Evolutionary conservation across 2,113 vertebrate species (phyloP).

Genomic region (Dissostichus mawsoni): DNA sequence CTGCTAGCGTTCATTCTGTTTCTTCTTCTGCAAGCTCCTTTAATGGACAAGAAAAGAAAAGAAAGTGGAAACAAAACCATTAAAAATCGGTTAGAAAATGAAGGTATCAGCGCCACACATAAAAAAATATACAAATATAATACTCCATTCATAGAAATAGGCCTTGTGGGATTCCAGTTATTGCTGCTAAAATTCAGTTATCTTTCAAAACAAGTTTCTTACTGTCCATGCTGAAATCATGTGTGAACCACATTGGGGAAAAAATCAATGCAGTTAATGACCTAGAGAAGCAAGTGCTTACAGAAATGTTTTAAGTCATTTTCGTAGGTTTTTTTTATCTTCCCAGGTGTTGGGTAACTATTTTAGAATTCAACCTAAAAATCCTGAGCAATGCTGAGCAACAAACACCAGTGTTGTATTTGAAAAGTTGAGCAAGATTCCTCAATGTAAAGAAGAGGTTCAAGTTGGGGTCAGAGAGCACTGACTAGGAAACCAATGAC

Average conservation of each 20-base stretch:
- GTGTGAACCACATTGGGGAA: constrained; percentile 7
- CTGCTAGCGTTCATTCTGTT: constrained; percentile 13
- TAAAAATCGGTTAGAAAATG: constrained; percentile 33
- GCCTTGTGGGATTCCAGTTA: constrained; percentile 15
- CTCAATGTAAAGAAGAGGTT: constrained; percentile 37
- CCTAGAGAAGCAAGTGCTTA: not conserved
- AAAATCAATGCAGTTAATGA: not conserved
- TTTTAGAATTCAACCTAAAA: constrained; percentile 16
- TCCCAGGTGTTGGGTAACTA: not conserved
- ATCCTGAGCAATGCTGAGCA: not conserved
- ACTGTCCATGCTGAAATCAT: not conserved
- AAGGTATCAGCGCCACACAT: not conserved
- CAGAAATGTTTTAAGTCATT: constrained; percentile 4
- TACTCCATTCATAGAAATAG: constrained; percentile 11
- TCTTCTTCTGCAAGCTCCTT: constrained; percentile 40
- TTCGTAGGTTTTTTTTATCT: not conserved
- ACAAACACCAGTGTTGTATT: constrained; percentile 3
- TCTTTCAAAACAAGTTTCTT: constrained; percentile 6
- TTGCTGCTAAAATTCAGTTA: constrained; percentile 20
- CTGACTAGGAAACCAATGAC: not conserved
- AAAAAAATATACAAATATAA: constrained; percentile 16
- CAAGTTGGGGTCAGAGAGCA: constrained; percentile 31
- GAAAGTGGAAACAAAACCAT: constrained; percentile 33
- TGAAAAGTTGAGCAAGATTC: not conserved
- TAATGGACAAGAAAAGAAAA: constrained; percentile 33